Percentiles rank a stretch among this genome's conserved stretches.
Conservation (phyloP, 2,797 vertebrate species). For the Pogonophryne albipinna region DNA sequence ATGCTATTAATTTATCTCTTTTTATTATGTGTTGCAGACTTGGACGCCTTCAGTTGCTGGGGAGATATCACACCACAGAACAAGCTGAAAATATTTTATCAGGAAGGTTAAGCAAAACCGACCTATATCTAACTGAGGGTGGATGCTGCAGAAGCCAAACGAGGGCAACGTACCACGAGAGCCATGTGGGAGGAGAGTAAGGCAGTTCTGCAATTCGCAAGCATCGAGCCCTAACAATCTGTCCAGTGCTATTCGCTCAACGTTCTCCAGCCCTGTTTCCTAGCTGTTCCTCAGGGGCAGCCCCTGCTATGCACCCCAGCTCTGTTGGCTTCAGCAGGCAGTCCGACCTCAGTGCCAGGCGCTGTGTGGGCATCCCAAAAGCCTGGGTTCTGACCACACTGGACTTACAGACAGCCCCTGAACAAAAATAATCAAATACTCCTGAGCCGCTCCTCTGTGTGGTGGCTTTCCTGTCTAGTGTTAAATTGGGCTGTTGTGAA, state of each 20-base stretch:
- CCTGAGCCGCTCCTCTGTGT: conserved; percentile 66
- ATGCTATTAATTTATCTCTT: conserved; percentile 45
- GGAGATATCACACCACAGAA: conserved; percentile 53
- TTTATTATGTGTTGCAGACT: conserved; percentile 73
- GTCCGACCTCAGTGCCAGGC: conserved; percentile 69
- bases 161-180: conserved; percentile 54
- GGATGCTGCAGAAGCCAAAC: conserved; percentile 55
- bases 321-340: conserved; percentile 70
- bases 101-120: conserved; percentile 44
- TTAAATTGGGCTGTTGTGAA: conserved; percentile 52
- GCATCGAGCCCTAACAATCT: conserved; percentile 64
- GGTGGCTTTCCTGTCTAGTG: conserved; percentile 55
- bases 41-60: conserved; percentile 50
- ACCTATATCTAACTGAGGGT: conserved; percentile 58
- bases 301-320: conserved; percentile 80
- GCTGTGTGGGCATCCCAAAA: conserved; percentile 75
- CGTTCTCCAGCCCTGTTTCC: conserved; percentile 41
- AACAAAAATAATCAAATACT: conserved; percentile 73
- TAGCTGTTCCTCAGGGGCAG: conserved; percentile 63
- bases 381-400: conserved; percentile 79
- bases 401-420: conserved; percentile 72
- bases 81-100: conserved; percentile 44
- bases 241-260: conserved; percentile 61
- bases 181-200: conserved; percentile 82
- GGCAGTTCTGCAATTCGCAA: conserved; percentile 62